phyloP scores from a whole-genome alignment of 1,140 invertebrate species.

The Danaus plexippus region DNA sequence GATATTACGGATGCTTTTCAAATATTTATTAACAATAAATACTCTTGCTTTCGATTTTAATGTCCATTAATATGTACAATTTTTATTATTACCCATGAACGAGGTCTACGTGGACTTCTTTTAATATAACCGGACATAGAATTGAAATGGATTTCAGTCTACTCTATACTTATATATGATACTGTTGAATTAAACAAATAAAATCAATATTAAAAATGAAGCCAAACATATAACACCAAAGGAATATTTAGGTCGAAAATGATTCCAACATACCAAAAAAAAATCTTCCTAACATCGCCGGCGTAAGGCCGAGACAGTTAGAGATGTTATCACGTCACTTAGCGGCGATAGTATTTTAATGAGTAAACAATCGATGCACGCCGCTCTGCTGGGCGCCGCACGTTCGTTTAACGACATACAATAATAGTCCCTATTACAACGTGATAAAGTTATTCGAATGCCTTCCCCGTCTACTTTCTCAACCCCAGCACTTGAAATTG shows the following conservation, averaged over 20 bases:
- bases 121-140: background rate
- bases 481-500: slow-evolving; percentile 24
- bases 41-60: background rate
- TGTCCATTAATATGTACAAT: slow-evolving; percentile 1
- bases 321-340: slow-evolving; percentile 60
- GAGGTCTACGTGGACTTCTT: background rate
- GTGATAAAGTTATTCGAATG: slow-evolving; percentile 5
- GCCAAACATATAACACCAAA: background rate
- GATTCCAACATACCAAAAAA: too few species aligned
- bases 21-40: too few species aligned
- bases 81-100: background rate
- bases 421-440: slow-evolving; percentile 8
- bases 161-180: background rate
- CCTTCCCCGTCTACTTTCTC: slow-evolving; percentile 28
- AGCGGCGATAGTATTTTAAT: slow-evolving; percentile 69
- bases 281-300: slow-evolving; percentile 8
- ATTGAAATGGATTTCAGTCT: background rate
- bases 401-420: slow-evolving; percentile 28
- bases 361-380: slow-evolving; percentile 71
- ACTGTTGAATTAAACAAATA: too few species aligned
- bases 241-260: too few species aligned
- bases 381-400: slow-evolving; percentile 57
- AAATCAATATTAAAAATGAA: background rate
- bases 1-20: background rate
- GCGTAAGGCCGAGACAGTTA: slow-evolving; percentile 53